These are phyloP conservation scores for Drosophila micromelanica DNA, from an alignment of 1,140 invertebrate species.

Conservation along the genomic window DNA sequence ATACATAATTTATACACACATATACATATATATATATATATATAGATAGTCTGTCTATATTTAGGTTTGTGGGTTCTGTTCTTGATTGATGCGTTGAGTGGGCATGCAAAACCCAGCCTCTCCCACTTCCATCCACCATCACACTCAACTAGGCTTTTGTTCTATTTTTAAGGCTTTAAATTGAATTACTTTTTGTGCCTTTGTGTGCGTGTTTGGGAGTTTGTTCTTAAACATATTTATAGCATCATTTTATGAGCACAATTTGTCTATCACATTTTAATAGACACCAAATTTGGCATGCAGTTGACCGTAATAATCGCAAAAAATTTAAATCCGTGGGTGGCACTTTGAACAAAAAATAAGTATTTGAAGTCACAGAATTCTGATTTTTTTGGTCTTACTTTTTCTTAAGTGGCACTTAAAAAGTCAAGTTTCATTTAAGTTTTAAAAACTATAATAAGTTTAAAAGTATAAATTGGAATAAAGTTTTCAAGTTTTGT, in stretches of 20 bases:
- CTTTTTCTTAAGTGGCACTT: slow-evolving; percentile 7
- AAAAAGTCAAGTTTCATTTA: not conserved
- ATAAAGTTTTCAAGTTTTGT: not conserved
- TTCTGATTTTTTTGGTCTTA: not conserved
- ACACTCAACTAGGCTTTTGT: slow-evolving; percentile 63
- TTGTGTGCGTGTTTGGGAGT: not conserved
- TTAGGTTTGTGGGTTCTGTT: slow-evolving; percentile 43
- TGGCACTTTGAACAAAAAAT: slow-evolving; percentile 20
- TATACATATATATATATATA: not conserved
- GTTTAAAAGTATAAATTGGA: not conserved
- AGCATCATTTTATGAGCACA: slow-evolving; percentile 58
- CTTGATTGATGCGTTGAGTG: slow-evolving; percentile 27
- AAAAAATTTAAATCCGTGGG: slow-evolving; percentile 34
- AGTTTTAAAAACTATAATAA: not conserved
- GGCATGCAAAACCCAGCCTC: slow-evolving; percentile 10
- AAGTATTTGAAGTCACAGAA: slow-evolving; percentile 18
- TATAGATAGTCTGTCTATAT: slow-evolving; percentile 34
- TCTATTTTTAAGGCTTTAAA: slow-evolving; percentile 71
- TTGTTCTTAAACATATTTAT: slow-evolving; percentile 58
- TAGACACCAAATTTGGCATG: slow-evolving; percentile 63
- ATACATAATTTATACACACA: not conserved
- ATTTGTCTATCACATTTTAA: slow-evolving; percentile 63
- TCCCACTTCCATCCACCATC: not conserved
- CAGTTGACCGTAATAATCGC: slow-evolving; percentile 41
- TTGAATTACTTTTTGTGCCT: slow-evolving; percentile 42